Evolutionary conservation across 2,888 invertebrate species (phyloP).

Genomic region (Oscheius sp.): DNA sequence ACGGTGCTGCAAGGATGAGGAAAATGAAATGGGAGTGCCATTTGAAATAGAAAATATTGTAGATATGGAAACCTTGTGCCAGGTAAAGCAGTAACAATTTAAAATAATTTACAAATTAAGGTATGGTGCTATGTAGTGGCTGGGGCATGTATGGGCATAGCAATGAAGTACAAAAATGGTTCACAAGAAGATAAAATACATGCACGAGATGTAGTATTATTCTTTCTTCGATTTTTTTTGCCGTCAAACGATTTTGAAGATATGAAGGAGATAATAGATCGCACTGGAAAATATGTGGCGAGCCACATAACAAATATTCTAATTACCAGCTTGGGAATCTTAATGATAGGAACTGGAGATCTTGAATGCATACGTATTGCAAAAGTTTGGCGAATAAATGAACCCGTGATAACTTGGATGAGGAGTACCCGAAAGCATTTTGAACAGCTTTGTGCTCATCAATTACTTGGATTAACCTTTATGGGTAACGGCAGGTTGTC

Average conservation of each 20-base stretch:
- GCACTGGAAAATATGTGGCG: slow-evolving; percentile 85
- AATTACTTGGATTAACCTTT: slow-evolving; percentile 90
- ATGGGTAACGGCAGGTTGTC: slow-evolving; percentile 86
- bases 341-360: slow-evolving; percentile 87
- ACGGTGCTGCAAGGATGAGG: not conserved
- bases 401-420: slow-evolving; percentile 29
- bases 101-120: slow-evolving; percentile 59
- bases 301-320: slow-evolving; percentile 88
- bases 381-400: slow-evolving; percentile 79
- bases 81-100: slow-evolving; percentile 37
- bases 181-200: not conserved
- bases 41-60: too few relatives aligned
- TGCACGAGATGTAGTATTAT: not conserved
- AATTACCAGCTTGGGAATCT: slow-evolving; percentile 82
- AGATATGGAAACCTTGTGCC: slow-evolving; percentile 53
- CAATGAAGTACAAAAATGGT: slow-evolving; percentile 87
- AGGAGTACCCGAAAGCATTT: slow-evolving; percentile 83
- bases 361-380: slow-evolving; percentile 83
- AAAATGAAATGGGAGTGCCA: not conserved
- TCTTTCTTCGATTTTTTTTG: not conserved
- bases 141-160: slow-evolving; percentile 91
- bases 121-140: slow-evolving; percentile 95
- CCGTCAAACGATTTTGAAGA: not conserved
- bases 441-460: slow-evolving; percentile 92
- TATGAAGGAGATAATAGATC: not conserved